Evolutionary conservation across 2,797 vertebrate species (phyloP).

Genomic region (Hydrolagus colliei): DNA sequence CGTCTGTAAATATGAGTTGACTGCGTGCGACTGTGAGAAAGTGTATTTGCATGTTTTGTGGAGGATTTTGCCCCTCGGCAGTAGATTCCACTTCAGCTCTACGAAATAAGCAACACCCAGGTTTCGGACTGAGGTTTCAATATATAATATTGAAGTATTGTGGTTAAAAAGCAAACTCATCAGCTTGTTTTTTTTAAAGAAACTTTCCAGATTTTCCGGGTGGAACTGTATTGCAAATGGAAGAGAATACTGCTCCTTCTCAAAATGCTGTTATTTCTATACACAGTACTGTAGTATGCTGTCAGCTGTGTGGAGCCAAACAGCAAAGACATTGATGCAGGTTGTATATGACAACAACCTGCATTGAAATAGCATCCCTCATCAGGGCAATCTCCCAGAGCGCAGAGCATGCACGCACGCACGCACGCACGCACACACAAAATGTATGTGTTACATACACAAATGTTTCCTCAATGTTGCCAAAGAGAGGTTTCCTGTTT

Average conservation of each 20-base stretch:
- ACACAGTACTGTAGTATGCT: too few species aligned
- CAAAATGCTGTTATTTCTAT: not conserved
- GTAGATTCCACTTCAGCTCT: not conserved
- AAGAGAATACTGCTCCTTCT: not conserved
- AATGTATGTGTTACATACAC: too few species aligned
- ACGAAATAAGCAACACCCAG: constrained; percentile 10
- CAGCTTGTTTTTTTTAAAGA: too few species aligned
- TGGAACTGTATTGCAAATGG: not conserved
- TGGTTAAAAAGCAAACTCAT: not conserved
- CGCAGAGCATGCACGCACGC: too few species aligned
- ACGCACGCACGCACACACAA: too few species aligned
- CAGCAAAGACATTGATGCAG: too few species aligned
- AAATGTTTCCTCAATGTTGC: too few species aligned
- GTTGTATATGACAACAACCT: too few species aligned
- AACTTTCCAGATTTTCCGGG: too few species aligned
- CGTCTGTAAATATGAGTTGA: not conserved
- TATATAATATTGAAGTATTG: not conserved
- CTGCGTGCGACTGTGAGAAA: not conserved
- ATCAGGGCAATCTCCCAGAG: too few species aligned
- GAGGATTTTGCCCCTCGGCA: not conserved
- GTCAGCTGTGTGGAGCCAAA: too few species aligned
- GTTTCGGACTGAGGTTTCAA: not conserved
- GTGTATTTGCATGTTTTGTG: not conserved
- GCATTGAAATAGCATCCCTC: too few species aligned
- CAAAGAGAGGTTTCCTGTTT: not conserved